These are phyloP conservation scores for Protophormia terraenovae DNA, from an alignment of 2,888 invertebrate species.

Conservation along the genomic window DNA sequence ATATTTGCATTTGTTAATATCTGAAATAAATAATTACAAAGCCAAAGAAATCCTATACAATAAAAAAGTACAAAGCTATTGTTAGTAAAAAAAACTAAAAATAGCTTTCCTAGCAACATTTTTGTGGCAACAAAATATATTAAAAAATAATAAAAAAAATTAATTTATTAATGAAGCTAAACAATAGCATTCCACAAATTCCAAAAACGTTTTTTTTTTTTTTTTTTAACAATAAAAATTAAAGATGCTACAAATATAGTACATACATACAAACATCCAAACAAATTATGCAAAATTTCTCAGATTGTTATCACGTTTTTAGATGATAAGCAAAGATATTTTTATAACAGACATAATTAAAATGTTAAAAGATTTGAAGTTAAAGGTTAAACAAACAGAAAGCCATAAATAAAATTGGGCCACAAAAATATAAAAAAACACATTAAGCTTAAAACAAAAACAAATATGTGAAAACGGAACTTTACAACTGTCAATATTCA, in stretches of 20 bases:
- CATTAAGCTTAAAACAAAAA: not conserved
- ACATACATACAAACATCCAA: not conserved
- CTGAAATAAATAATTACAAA: no score
- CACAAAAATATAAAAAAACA: not conserved
- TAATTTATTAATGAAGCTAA: not conserved
- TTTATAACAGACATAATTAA: constrained; percentile 16
- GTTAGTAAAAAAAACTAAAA: not conserved
- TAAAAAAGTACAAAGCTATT: not conserved
- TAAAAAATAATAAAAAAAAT: not conserved
- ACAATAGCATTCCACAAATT: constrained; percentile 20
- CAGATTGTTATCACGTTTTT: not conserved
- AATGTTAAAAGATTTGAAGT: constrained; percentile 13
- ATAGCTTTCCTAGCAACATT: not conserved
- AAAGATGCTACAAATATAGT: not conserved
- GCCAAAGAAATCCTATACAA: no score
- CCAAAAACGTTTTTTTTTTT: not conserved
- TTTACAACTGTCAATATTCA: not conserved
- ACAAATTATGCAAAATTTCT: constrained; percentile 21
- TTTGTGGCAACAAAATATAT: not conserved
- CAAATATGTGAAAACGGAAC: not conserved
- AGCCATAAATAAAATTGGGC: constrained; percentile 23
- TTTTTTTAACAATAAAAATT: no score
- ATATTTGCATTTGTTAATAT: no score
- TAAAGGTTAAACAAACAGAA: not conserved
- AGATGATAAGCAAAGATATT: not conserved